Percentiles rank a stretch among this genome's conserved stretches.
Conservation (phyloP, 2,888 invertebrate genomes). For the Morinoia aosen region DNA sequence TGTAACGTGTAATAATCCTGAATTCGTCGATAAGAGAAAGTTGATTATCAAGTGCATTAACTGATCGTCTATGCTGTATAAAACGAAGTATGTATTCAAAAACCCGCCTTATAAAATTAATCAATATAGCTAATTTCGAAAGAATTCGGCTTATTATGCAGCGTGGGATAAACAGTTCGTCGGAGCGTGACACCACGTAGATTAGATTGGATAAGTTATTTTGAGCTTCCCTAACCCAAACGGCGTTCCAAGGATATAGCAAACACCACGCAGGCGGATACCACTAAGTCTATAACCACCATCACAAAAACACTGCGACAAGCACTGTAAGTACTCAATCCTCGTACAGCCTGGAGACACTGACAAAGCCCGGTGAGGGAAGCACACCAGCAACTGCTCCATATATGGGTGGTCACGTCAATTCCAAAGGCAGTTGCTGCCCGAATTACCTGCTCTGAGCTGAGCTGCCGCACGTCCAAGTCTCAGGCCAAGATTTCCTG, state of each 20-base stretch:
- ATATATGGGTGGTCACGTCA: neutral
- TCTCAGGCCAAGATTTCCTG: neutral
- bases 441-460: neutral
- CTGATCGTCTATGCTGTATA: neutral
- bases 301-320: too few species aligned
- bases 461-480: neutral
- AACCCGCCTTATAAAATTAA: neutral
- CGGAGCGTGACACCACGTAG: neutral
- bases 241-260: too few species aligned
- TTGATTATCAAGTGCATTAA: too few species aligned
- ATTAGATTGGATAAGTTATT: too few species aligned
- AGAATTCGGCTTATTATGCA: neutral
- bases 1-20: neutral
- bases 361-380: neutral
- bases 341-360: neutral
- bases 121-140: neutral
- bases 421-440: neutral
- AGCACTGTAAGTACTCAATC: too few species aligned
- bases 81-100: neutral
- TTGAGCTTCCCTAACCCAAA: too few species aligned
- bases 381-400: neutral
- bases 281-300: too few species aligned
- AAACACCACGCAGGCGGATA: too few species aligned
- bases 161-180: neutral
- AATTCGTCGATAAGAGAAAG: too few species aligned